Evolutionary conservation across 2,113 vertebrate species (phyloP), one percentile per base, ranked within the genome.

Genomic region (Phycodurus eques): DNA sequence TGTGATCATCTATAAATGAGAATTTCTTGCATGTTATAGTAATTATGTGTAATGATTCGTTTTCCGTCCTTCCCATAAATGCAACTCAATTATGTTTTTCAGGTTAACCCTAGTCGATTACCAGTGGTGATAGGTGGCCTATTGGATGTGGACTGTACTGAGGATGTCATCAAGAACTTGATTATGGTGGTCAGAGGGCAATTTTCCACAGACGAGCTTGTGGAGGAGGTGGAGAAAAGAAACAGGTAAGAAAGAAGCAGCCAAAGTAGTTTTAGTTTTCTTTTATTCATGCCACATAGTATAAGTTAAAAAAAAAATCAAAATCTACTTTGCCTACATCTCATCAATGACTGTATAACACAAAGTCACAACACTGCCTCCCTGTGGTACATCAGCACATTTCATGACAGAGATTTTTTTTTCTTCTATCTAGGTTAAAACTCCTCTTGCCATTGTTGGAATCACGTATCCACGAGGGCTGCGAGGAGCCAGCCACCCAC

Each of bases 191-290:
- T 97, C 73, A 92, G 93, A 86, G 96, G 96, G 49, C 95, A 96
- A 73, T 98, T 98, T 86, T 97, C 96, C 66, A 97, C 95, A 1
- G 96, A 98, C 72, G 96, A 97, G 73, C 88, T 97, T 72, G 96
- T 98, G 74, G 94, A 94, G 8, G 95, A 98, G 90, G 96, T 96
- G 42, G 96, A 97, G 81, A 97, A 98, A 84, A 95, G 95, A 88
- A 98, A 98, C 87, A 88, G 96, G 96, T 98, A 83, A 73, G 14
- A 17, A 9, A 67, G 31, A 0, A 64, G 27, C 51, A 1, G n/a
- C 39, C 67, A 8, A 39, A 42, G 3, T 33, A 1, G 31, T 44
- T 13, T n/a, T 44, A 10, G 9, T 46, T 46, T 46, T 12, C 12
- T 12, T 46, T 39, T 39, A 39, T 39, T 39, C 35, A 3, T 46